Evolutionary conservation across 2,113 vertebrate genomes (phyloP), one percentile per base, ranked within the genome.

Genomic region (Ameiurus melas): DNA sequence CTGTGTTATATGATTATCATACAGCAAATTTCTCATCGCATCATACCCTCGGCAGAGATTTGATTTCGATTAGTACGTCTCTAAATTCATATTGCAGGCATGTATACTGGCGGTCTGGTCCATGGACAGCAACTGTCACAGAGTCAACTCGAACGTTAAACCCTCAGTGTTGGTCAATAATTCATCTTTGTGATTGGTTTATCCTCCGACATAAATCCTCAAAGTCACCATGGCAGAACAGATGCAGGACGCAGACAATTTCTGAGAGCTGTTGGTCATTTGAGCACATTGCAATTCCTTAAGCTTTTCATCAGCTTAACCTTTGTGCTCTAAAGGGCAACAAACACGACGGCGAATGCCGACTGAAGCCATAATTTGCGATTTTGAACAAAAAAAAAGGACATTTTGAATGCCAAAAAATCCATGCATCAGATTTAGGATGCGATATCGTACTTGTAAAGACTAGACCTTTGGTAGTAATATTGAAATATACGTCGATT

Each of bases 101-200:
- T 71, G 2, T 36, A 39, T 36, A 13, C 30, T 53, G 27, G 27
- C 14, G 5, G 13, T 53, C 27, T 55, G 51, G 22, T 27, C 25
- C 73, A 47, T 51, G 22, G 13, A 77, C 43, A 47, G 43, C 43
- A 5, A 77, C 73, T 6, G 43, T 80, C 47, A 30, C 27, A 19
- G 51, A 79, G 77, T 79, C 27, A 30, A 17, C 47, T 79, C 14
- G 19, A 20, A 55, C 27, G n/a, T 30, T 80, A 55, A 4, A 80
- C 16, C 51, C 27, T n/a, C 51, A 17, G 16, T 16, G 25, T 16
- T 51, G 25, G 75, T 51, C 83, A 84, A 51, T 68, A 51, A 30
- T 84, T 51, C 39, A 68, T 84, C 83, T 68, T 68, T 30, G 36
- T 84, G 82, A 84, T 64, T 68, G 62, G 83, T 68, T 84, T 80